Evolutionary conservation across 2,888 invertebrate genomes (phyloP).

Genomic region (Helicoverpa assulta): DNA sequence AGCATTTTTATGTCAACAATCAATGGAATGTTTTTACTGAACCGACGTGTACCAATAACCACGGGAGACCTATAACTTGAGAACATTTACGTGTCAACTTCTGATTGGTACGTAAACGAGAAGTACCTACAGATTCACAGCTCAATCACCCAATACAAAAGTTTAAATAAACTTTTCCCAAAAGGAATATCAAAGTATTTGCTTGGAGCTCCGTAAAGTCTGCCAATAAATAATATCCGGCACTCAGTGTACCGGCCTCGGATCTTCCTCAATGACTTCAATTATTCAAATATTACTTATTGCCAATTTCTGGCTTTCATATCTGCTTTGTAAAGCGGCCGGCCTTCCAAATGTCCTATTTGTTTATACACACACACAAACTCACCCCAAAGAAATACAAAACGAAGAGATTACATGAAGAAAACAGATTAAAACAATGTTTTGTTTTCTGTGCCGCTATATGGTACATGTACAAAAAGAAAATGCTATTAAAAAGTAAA

Average conservation of each 20-base stretch:
- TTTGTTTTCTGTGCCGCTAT: background rate
- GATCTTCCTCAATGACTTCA: constrained; percentile 51
- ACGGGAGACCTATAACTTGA: background rate
- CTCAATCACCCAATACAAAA: constrained; percentile 20
- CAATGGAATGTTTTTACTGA: background rate
- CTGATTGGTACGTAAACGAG: constrained; percentile 1
- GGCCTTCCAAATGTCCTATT: constrained; percentile 2
- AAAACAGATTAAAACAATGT: background rate
- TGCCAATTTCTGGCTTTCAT: constrained; percentile 35
- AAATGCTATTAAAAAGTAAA: too few species aligned
- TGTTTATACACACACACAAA: background rate
- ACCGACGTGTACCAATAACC: background rate
- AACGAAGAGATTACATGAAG: background rate
- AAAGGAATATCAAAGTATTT: constrained; percentile 32
- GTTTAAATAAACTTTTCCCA: constrained; percentile 29
- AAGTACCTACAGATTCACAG: background rate
- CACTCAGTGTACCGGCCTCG: constrained; percentile 34
- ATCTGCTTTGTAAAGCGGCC: constrained; percentile 27
- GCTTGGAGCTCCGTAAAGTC: constrained; percentile 38
- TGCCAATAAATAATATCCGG: constrained; percentile 44
- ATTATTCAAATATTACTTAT: constrained; percentile 67
- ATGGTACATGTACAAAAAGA: background rate
- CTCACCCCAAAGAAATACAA: background rate
- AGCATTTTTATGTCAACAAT: background rate
- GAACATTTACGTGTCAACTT: background rate